A percentile compares a stretch with the other conserved stretches of the same genome.
Conservation (phyloP, 2,888 invertebrate species). For the Pasiphila rectangulata region DNA sequence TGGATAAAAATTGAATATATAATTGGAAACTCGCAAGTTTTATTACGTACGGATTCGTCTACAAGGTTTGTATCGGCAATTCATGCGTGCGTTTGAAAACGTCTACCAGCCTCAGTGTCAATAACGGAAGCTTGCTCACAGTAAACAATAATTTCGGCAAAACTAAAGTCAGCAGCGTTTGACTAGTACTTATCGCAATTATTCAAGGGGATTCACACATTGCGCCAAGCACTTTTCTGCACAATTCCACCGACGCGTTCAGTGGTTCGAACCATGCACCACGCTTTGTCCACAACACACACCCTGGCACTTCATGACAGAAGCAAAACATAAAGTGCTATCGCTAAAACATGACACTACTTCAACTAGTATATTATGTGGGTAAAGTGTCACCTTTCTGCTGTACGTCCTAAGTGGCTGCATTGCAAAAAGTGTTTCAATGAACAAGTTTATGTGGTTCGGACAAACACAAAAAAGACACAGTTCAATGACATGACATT, state of each 20-base stretch:
- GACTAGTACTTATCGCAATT: neutral
- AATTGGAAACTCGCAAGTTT: no score
- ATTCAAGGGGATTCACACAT: neutral
- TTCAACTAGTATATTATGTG: constrained; percentile 36
- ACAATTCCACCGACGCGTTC: constrained; percentile 12
- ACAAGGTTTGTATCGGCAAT: constrained; percentile 8
- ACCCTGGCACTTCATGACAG: constrained; percentile 27
- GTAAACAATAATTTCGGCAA: constrained; percentile 12
- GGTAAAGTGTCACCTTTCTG: constrained; percentile 68
- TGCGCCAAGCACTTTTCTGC: constrained; percentile 12
- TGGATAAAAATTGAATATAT: no score
- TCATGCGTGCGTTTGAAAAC: constrained; percentile 20
- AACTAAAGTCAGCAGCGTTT: neutral
- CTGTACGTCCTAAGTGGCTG: constrained; percentile 78
- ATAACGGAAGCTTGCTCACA: constrained; percentile 12
- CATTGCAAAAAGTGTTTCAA: constrained; percentile 62
- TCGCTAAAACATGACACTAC: constrained; percentile 42
- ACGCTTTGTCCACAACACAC: constrained; percentile 23
- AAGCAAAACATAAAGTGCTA: constrained; percentile 38
- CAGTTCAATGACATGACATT: constrained; percentile 12
- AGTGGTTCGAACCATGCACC: constrained; percentile 22
- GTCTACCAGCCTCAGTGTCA: constrained; percentile 20
- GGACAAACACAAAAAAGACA: constrained; percentile 14
- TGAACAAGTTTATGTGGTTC: constrained; percentile 30
- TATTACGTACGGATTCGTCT: no score